These are phyloP conservation scores for Coleophora deauratella DNA, from an alignment of 2,888 invertebrate genomes.

Conservation along the genomic window DNA sequence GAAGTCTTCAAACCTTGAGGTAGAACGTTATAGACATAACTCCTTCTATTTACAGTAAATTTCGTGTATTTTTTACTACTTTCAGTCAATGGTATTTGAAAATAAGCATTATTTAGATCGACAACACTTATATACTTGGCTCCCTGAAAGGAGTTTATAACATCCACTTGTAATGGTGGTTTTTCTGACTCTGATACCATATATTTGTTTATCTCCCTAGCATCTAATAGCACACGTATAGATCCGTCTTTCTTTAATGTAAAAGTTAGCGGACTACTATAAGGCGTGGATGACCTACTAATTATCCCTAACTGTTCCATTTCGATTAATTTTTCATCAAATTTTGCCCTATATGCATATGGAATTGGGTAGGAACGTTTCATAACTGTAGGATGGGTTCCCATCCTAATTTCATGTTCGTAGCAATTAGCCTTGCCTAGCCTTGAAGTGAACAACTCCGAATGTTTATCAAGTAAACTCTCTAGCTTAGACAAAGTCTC, in stretches of 20 bases:
- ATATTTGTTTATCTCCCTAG: slow-evolving; percentile 1
- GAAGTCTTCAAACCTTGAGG: slow-evolving; percentile 18
- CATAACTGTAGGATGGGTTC: slow-evolving; percentile 9
- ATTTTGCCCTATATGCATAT: slow-evolving; percentile 15
- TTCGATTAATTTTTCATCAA: slow-evolving; percentile 15
- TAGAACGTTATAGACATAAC: slow-evolving; percentile 8
- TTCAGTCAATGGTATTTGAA: slow-evolving; percentile 9
- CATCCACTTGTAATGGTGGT: slow-evolving; percentile 17
- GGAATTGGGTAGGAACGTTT: slow-evolving; percentile 18
- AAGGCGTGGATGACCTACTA: neutral
- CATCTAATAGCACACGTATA: slow-evolving; percentile 1
- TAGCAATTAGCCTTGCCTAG: slow-evolving; percentile 12
- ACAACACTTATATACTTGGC: slow-evolving; percentile 13
- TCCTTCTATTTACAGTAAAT: slow-evolving; percentile 4
- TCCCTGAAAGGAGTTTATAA: slow-evolving; percentile 20
- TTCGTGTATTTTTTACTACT: slow-evolving; percentile 12
- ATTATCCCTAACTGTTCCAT: slow-evolving; percentile 10
- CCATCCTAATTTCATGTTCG: slow-evolving; percentile 17
- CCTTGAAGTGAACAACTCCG: slow-evolving; percentile 2
- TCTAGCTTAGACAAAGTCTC: neutral
- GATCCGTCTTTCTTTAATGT: slow-evolving; percentile 1
- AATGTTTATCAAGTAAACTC: slow-evolving; percentile 1
- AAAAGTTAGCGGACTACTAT: slow-evolving; percentile 3
- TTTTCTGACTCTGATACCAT: slow-evolving; percentile 22
- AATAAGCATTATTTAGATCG: slow-evolving; percentile 21